Conservation (phyloP, 1,140 invertebrate genomes). For the Drosophila murphyi region DNA sequence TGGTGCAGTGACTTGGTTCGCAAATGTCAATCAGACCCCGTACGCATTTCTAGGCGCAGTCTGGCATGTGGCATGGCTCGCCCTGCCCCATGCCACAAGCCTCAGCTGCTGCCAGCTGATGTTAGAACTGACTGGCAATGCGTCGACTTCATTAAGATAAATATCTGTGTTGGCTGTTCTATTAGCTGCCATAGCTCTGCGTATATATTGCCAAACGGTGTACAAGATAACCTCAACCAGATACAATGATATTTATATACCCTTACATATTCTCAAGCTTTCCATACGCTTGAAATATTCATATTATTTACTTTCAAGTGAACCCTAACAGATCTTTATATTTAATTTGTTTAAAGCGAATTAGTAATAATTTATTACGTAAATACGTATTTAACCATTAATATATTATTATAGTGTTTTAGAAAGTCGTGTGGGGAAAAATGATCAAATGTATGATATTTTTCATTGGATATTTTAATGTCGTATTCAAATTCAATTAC, state of each 20-base stretch:
- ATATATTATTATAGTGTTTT: too few relatives aligned
- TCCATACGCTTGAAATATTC: too few relatives aligned
- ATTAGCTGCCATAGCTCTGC: conserved; percentile 48
- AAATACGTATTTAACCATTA: too few relatives aligned
- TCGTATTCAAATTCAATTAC: not conserved
- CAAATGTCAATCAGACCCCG: conserved; percentile 65
- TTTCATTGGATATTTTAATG: not conserved
- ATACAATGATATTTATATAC: too few relatives aligned
- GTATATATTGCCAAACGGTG: conserved; percentile 47
- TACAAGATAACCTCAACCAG: not conserved
- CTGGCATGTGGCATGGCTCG: conserved; percentile 59
- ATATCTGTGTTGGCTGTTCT: conserved; percentile 54
- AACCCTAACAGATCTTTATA: too few relatives aligned
- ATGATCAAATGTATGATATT: not conserved
- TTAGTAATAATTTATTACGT: too few relatives aligned
- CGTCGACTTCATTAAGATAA: conserved; percentile 52
- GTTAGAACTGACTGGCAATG: conserved; percentile 46
- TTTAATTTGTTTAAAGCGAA: too few relatives aligned
- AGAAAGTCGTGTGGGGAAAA: not conserved
- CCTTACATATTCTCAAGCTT: too few relatives aligned
- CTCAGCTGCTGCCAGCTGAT: conserved; percentile 20
- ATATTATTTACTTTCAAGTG: too few relatives aligned
- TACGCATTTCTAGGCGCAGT: conserved; percentile 76
- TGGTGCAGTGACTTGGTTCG: conserved; percentile 40
- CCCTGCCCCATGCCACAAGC: conserved; percentile 30